Conservation (phyloP, 92 coral and sea anemone species). For the Pocillopora grandis region DNA sequence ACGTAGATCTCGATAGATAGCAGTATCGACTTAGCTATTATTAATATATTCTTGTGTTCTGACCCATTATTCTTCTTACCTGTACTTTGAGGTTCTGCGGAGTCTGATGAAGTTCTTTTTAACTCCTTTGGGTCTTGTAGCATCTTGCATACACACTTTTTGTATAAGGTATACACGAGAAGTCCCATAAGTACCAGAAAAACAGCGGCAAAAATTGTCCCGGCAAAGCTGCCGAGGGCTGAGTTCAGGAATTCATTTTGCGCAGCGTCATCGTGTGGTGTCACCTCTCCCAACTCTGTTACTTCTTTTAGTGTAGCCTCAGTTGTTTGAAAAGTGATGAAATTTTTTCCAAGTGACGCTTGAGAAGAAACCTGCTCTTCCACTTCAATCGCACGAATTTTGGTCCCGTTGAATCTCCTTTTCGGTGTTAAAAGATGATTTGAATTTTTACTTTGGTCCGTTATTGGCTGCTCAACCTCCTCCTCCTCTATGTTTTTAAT, state of each 20-base stretch:
- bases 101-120: neutral
- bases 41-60: neutral
- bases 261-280: neutral
- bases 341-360: neutral
- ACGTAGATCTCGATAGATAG: too few relatives aligned
- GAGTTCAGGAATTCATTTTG: neutral
- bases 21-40: too few relatives aligned
- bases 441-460: neutral
- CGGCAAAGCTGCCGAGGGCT: conserved; percentile 5
- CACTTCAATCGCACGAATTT: neutral
- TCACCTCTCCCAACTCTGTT: neutral
- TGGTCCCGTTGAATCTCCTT: neutral
- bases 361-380: neutral
- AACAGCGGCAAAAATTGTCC: conserved; percentile 9
- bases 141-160: neutral
- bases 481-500: neutral
- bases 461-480: neutral
- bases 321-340: neutral
- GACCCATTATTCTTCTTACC: neutral
- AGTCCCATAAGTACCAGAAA: conserved; percentile 1
- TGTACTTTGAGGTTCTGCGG: neutral
- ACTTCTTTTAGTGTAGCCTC: neutral
- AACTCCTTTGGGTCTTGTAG: neutral
- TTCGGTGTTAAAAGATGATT: neutral
- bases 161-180: neutral